Evolutionary conservation across 2,797 vertebrate genomes (phyloP), one percentile per base, ranked within the genome.

Genomic region (Nothura maculosa): DNA sequence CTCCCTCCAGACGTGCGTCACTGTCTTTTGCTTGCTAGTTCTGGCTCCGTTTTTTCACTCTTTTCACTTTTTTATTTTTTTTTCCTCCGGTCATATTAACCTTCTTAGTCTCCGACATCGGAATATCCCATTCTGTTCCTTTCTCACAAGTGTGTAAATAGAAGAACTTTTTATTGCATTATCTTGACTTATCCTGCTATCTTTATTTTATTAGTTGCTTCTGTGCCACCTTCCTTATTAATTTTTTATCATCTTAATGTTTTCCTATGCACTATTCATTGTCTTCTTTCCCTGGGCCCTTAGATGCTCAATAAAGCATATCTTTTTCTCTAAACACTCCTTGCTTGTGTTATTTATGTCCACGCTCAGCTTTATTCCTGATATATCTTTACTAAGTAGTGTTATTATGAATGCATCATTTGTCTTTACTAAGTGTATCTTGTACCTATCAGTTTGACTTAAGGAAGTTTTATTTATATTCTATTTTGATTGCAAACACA

Each of bases 141-240:
- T 89, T 77, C 38, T 61, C 30, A 4, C 58, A 62, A 52, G 34
- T 78, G 47, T 78, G 24, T 40, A 74, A 95, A 70, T 57, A 91
- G 90, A 78, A 87, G 3, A 79, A 64, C 9, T 8, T 90, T 85
- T 79, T 62, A 32, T 9, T 43, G 16, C 62, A 10, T 69, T 69
- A 60, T 68, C 19, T 43, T 78, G 42, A 57, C 77, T 93, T 92
- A 32, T 92, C 30, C 50, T 64, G 3, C 84, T 89, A 61, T 77
- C 21, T 95, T 94, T 92, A 57, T 85, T 69, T 81, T 86, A 67
- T 62, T 85, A 85, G 17, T 10, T 68, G 30, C 48, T 95, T 96
- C 38, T 28, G 52, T 14, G 1, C 20, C 64, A 45, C 5, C 1
- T 1, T 81, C 42, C 28, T 81, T 78, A 78, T 55, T 92, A 89